A percentile compares a stretch with the other conserved stretches of the same genome.
phyloP scores from a whole-genome alignment of 2,888 invertebrate genomes.

The Hartigia nigra region DNA sequence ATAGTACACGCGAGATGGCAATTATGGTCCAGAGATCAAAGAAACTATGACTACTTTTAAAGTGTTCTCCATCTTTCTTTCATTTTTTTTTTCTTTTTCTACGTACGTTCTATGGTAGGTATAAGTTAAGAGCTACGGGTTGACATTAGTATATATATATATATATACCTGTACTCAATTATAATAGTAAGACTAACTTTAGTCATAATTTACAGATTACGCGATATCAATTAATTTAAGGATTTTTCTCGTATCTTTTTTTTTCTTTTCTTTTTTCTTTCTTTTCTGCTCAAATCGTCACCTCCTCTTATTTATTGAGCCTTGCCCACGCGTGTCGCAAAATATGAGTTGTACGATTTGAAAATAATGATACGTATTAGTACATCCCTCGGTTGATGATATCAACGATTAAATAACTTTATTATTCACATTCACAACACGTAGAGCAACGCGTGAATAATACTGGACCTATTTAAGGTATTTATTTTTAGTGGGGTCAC shows the following conservation, averaged over 20 bases:
- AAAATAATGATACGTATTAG: background rate
- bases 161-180: conserved; percentile 20
- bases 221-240: background rate
- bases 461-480: conserved; percentile 40
- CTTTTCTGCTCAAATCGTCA: background rate
- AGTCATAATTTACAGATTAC: conserved; percentile 38
- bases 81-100: conserved; percentile 20
- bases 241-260: background rate
- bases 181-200: conserved; percentile 28
- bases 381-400: background rate
- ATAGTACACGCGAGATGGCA: conserved; percentile 12
- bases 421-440: background rate
- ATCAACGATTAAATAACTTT: background rate
- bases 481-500: conserved; percentile 4
- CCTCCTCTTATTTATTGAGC: background rate
- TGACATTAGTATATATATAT: conserved; percentile 32
- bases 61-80: conserved; percentile 27
- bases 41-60: conserved; percentile 34
- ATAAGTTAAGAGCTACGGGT: conserved; percentile 13
- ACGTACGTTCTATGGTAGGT: background rate
- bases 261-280: background rate
- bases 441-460: conserved; percentile 33
- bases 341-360: background rate
- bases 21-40: conserved; percentile 49
- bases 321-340: background rate